phyloP scores from a whole-genome alignment of 53 echinoderm and acorn worm genomes.

The Apostichopus leukothele region DNA sequence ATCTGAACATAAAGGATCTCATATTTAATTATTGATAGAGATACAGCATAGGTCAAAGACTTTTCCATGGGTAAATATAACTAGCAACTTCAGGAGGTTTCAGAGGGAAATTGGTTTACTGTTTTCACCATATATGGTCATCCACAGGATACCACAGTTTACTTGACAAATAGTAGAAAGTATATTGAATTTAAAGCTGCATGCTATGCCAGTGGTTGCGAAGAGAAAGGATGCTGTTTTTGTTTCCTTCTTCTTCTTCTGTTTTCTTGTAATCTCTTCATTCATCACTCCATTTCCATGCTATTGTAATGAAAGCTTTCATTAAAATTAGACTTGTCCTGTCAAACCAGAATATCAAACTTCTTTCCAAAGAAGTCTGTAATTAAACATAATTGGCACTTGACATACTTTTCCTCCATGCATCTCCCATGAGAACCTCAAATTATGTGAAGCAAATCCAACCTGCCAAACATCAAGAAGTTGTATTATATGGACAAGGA shows the following conservation, averaged over 20 bases:
- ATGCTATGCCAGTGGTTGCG: neutral
- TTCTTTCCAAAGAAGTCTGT: slow-evolving; percentile 13
- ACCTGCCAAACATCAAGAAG: slow-evolving; percentile 19
- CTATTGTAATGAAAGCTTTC: neutral
- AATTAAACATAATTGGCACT: slow-evolving; percentile 45
- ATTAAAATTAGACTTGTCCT: neutral
- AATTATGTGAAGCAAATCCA: slow-evolving; percentile 21
- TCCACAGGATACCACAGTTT: neutral
- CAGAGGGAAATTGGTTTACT: too few species aligned
- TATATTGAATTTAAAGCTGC: too few species aligned
- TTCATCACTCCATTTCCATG: neutral
- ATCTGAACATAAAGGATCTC: neutral
- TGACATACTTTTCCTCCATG: slow-evolving; percentile 36
- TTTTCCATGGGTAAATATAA: neutral
- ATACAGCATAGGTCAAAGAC: neutral
- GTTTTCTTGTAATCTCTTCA: neutral
- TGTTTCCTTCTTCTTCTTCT: neutral
- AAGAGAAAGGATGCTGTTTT: neutral
- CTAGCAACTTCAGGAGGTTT: too few species aligned
- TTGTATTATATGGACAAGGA: slow-evolving; percentile 10
- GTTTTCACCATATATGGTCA: too few species aligned
- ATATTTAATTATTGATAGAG: neutral
- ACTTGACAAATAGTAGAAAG: neutral
- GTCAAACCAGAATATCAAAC: neutral
- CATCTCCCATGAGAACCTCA: slow-evolving; percentile 30